These are phyloP conservation scores for Unio delphinus DNA, from an alignment of 2,888 invertebrate genomes.

Conservation along the genomic window DNA sequence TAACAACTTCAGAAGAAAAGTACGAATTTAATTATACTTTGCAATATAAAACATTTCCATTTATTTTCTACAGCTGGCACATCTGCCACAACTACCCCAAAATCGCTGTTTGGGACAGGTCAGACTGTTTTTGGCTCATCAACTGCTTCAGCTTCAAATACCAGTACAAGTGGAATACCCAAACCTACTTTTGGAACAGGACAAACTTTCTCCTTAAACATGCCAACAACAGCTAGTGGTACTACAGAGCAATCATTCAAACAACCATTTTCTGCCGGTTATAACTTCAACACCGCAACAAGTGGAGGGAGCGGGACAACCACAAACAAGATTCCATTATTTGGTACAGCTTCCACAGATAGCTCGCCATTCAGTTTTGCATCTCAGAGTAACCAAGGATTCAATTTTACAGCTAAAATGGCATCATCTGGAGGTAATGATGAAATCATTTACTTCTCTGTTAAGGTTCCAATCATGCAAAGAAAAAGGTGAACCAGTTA, in stretches of 20 bases:
- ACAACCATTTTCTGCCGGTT: no score
- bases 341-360: constrained; percentile 1
- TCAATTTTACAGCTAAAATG: constrained; percentile 1
- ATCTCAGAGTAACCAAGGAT: constrained; percentile 1
- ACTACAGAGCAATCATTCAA: no score
- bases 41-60: no score
- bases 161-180: neutral
- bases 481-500: no score
- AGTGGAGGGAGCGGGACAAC: neutral
- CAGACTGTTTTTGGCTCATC: constrained; percentile 1
- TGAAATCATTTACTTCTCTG: neutral
- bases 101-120: no score
- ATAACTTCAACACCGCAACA: no score
- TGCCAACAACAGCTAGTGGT: no score
- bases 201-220: neutral
- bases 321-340: neutral
- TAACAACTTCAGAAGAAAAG: no score
- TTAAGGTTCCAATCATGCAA: no score
- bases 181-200: neutral
- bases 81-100: constrained; percentile 6
- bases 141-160: neutral
- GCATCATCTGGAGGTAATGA: neutral
- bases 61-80: neutral
- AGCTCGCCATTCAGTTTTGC: neutral
- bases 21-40: no score